These are phyloP conservation scores for Artemia franciscana DNA, from an alignment of 1,140 invertebrate species.

Conservation along the genomic window DNA sequence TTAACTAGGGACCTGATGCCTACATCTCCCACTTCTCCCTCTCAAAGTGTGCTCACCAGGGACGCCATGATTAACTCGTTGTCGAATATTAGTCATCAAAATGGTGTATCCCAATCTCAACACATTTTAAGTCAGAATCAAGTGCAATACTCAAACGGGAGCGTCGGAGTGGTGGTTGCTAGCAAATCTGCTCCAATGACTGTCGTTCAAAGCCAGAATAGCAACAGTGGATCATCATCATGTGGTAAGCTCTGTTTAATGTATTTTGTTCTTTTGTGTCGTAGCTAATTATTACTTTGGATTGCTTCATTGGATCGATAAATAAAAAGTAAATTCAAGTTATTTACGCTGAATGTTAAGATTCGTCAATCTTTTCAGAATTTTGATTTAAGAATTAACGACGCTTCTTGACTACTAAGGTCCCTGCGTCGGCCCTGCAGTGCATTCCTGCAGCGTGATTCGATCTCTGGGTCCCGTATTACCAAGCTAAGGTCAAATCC, in stretches of 20 bases:
- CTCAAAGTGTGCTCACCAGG: slow-evolving; percentile 16
- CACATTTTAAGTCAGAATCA: slow-evolving; percentile 22
- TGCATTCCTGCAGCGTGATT: no score
- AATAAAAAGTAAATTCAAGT: no score
- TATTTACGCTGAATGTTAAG: no score
- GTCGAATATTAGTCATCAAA: background rate
- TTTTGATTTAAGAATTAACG: no score
- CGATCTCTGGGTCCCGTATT: no score
- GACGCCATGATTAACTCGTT: slow-evolving; percentile 9
- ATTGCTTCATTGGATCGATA: no score
- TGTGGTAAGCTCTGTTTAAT: background rate
- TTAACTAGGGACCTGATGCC: slow-evolving; percentile 13
- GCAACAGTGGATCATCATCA: background rate
- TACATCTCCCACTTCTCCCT: slow-evolving; percentile 18
- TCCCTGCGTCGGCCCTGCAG: no score
- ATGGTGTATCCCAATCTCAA: slow-evolving; percentile 14
- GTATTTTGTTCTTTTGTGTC: no score
- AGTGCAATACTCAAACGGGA: slow-evolving; percentile 12
- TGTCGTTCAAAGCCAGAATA: background rate
- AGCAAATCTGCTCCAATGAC: background rate
- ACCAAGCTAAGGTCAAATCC: no score
- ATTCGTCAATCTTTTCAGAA: no score
- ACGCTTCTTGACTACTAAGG: no score
- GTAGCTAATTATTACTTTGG: no score
- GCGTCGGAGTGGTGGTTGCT: slow-evolving; percentile 11